Percentiles rank a stretch among this genome's conserved stretches.
These are phyloP conservation scores for Aphodius granarius DNA, from an alignment of 2,888 invertebrate species.

Conservation along the genomic window DNA sequence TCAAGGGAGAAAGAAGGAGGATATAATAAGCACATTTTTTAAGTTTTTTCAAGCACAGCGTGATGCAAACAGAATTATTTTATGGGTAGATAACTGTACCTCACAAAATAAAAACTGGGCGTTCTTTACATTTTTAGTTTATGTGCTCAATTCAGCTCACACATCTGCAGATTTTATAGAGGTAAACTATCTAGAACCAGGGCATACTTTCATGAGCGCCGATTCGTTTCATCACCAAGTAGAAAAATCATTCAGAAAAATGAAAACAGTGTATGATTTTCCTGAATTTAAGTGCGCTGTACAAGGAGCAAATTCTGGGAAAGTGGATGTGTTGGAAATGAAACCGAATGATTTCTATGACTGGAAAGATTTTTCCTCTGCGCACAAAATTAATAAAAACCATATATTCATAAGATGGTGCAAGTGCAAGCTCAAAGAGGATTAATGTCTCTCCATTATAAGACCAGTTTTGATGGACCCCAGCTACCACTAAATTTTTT, in stretches of 20 bases:
- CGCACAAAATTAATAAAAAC: not conserved
- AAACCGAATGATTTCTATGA: not conserved
- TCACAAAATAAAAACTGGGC: constrained; percentile 26
- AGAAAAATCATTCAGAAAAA: constrained; percentile 25
- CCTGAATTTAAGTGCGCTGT: not conserved
- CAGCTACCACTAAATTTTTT: no score
- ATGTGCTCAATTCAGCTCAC: constrained; percentile 25
- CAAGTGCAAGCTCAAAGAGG: no score
- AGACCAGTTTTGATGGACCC: no score
- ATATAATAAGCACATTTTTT: not conserved
- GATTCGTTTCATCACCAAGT: constrained; percentile 44
- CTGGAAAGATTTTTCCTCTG: not conserved
- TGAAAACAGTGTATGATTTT: constrained; percentile 1
- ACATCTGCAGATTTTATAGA: constrained; percentile 17
- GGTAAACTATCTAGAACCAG: constrained; percentile 37
- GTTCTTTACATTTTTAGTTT: constrained; percentile 28
- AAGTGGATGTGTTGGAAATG: not conserved
- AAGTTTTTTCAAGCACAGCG: not conserved
- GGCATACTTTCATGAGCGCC: constrained; percentile 43
- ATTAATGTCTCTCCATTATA: no score
- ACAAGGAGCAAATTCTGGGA: not conserved
- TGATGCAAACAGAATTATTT: not conserved
- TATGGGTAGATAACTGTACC: not conserved
- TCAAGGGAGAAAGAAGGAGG: not conserved
- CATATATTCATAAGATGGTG: not conserved